These are phyloP conservation scores for Oncorhynchus tshawytscha DNA, from an alignment of 2,113 vertebrate genomes.

Conservation along the genomic window DNA sequence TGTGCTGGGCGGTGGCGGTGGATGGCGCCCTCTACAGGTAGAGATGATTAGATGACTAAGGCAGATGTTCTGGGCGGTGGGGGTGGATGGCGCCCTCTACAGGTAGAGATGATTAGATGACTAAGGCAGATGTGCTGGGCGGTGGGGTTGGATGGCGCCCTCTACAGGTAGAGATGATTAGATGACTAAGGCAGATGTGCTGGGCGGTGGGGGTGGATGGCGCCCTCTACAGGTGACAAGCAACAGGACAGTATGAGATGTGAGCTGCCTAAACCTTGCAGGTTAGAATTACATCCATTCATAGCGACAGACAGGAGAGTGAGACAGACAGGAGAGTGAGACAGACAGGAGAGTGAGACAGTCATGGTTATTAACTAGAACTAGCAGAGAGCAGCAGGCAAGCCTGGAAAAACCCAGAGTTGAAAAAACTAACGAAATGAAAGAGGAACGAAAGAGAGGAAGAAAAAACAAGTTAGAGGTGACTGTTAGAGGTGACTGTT, in stretches of 20 bases:
- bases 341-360: too few species aligned
- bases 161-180: neutral
- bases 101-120: too few species aligned
- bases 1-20: too few species aligned
- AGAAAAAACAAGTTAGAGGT: constrained; percentile 37
- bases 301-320: neutral
- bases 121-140: too few species aligned
- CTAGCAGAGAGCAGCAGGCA: constrained; percentile 22
- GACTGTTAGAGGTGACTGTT: too few species aligned
- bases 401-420: constrained; percentile 3
- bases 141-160: neutral
- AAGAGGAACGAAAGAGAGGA: constrained; percentile 18
- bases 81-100: too few species aligned
- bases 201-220: too few species aligned
- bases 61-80: too few species aligned
- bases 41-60: too few species aligned
- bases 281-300: constrained; percentile 9
- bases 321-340: too few species aligned
- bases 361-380: neutral
- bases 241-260: neutral
- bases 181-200: too few species aligned
- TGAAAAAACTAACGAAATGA: neutral
- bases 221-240: constrained; percentile 24
- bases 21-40: too few species aligned
- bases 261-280: neutral